These are phyloP conservation scores for Sinosuthora webbiana DNA, from an alignment of 2,113 vertebrate species.

Conservation along the genomic window DNA sequence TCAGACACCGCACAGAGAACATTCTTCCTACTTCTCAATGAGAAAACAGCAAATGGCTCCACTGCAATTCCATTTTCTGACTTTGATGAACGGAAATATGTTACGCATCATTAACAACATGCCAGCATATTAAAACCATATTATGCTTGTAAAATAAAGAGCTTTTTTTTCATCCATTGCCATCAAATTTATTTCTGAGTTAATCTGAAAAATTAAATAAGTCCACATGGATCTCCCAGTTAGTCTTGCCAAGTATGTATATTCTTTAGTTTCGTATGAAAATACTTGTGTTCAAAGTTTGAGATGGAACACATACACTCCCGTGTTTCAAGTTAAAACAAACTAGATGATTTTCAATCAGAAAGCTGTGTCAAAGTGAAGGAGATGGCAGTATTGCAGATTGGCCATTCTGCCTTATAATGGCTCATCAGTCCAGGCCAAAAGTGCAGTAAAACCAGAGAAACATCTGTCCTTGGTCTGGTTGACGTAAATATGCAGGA, in stretches of 20 bases:
- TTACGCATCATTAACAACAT: background rate
- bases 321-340: background rate
- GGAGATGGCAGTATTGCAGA: background rate
- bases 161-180: background rate
- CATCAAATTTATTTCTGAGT: background rate
- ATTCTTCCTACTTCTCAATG: background rate
- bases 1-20: background rate
- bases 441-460: background rate
- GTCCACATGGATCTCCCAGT: background rate
- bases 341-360: background rate
- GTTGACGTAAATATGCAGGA: background rate
- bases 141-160: slow-evolving; percentile 35
- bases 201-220: slow-evolving; percentile 23
- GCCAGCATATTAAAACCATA: background rate
- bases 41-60: background rate
- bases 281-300: background rate
- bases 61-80: background rate
- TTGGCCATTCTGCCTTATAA: background rate
- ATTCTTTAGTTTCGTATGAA: background rate
- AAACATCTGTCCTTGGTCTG: background rate
- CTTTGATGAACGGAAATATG: slow-evolving; percentile 4
- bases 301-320: background rate
- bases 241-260: background rate
- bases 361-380: background rate
- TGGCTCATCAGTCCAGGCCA: background rate